phyloP scores from a whole-genome alignment of 2,113 vertebrate genomes.

The Thamnophis sirtalis region DNA sequence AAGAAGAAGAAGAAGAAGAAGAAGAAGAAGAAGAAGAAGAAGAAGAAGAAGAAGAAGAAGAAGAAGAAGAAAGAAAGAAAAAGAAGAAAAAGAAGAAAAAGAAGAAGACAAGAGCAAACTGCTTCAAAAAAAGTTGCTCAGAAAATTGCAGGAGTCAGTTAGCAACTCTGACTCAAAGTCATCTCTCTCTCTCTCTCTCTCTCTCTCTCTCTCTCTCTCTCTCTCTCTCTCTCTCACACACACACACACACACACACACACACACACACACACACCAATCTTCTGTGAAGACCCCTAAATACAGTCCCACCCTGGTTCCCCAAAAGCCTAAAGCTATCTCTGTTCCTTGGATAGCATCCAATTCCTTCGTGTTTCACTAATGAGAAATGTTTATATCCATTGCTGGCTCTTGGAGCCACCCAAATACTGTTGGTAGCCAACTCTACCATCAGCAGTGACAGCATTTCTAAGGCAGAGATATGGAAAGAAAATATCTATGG shows the following conservation, averaged over 20 bases:
- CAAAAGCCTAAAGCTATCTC: not conserved
- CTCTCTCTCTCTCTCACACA: no score
- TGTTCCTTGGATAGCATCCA: not conserved
- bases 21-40: no score
- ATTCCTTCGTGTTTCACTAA: not conserved
- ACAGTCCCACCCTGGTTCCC: not conserved
- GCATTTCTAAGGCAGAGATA: not conserved
- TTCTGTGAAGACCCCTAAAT: not conserved
- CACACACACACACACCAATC: not conserved
- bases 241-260: not conserved
- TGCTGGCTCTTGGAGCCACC: not conserved
- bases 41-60: no score
- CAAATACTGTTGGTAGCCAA: not conserved
- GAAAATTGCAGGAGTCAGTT: not conserved
- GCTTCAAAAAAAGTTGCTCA: not conserved
- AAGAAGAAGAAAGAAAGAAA: no score
- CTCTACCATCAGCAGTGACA: no score
- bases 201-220: no score
- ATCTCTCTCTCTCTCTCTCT: no score
- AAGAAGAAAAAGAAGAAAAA: no score
- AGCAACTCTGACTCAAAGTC: not conserved
- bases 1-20: no score
- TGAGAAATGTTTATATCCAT: not conserved
- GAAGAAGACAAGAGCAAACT: not conserved
- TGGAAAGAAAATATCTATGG: not conserved